Evolutionary conservation across 2,797 vertebrate genomes (phyloP).

Genomic region (Benthosema pterotum): DNA sequence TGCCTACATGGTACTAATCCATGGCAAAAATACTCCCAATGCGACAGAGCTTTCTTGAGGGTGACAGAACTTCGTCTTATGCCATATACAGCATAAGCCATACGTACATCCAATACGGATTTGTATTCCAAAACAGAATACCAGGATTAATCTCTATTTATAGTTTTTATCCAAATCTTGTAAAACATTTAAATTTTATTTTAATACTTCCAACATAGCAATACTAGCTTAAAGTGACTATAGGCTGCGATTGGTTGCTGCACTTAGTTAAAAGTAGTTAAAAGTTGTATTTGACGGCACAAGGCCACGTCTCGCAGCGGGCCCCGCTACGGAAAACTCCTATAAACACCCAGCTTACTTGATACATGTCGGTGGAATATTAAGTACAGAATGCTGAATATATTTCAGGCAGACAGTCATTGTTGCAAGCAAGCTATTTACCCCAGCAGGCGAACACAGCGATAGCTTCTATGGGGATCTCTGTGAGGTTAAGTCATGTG

Average conservation of each 20-base stretch:
- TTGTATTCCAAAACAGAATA: too few species aligned
- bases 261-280: conserved; percentile 35
- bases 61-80: too few species aligned
- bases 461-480: conserved; percentile 37
- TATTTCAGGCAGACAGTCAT: conserved; percentile 37
- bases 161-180: too few species aligned
- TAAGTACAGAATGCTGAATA: conserved; percentile 36
- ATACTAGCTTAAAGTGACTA: too few species aligned
- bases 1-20: too few species aligned
- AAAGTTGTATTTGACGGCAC: conserved; percentile 14
- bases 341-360: conserved; percentile 30
- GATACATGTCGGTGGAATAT: conserved; percentile 47
- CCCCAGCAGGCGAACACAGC: conserved; percentile 38
- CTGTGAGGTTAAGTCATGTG: conserved; percentile 43
- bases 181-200: too few species aligned
- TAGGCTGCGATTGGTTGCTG: conserved; percentile 12
- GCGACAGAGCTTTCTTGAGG: too few species aligned
- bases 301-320: conserved; percentile 16
- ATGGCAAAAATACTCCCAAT: too few species aligned
- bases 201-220: too few species aligned
- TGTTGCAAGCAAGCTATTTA: conserved; percentile 45
- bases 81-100: too few species aligned
- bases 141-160: too few species aligned
- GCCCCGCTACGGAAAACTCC: conserved; percentile 28
- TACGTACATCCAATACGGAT: too few species aligned